Conservation (phyloP, 2,797 vertebrate genomes). For the Hemibagrus guttatus region DNA sequence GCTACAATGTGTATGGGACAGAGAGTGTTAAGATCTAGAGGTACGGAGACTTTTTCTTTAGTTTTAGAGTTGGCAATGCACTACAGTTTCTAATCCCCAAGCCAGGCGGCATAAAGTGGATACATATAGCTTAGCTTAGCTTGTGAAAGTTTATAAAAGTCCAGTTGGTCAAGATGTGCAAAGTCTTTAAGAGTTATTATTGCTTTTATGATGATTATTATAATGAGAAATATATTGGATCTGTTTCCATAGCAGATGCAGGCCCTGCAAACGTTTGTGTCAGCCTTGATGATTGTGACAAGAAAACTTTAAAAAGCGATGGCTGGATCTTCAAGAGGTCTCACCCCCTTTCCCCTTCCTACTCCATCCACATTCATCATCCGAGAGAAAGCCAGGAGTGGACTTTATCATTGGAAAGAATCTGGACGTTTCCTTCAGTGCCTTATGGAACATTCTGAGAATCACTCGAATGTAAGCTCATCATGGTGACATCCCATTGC, state of each 20-base stretch:
- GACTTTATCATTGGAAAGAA: constrained; percentile 86
- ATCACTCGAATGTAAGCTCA: constrained; percentile 95
- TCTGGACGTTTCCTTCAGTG: constrained; percentile 92
- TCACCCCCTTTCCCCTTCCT: constrained; percentile 70
- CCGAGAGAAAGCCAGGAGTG: constrained; percentile 83
- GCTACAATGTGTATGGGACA: constrained; percentile 99
- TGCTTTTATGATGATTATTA: too few relatives aligned
- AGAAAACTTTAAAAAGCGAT: constrained; percentile 53
- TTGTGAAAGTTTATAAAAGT: background rate
- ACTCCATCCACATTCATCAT: constrained; percentile 61
- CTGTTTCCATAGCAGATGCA: constrained; percentile 36
- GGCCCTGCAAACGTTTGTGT: constrained; percentile 3
- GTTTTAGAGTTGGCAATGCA: background rate
- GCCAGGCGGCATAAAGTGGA: background rate
- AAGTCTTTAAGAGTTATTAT: too few relatives aligned
- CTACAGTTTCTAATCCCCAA: background rate
- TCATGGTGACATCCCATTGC: constrained; percentile 91
- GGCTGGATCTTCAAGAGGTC: constrained; percentile 73
- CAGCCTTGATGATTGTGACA: constrained; percentile 43
- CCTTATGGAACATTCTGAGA: constrained; percentile 98
- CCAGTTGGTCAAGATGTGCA: background rate
- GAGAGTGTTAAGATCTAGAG: constrained; percentile 99
- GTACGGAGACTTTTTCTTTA: constrained; percentile 72
- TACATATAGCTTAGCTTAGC: background rate
- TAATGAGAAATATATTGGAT: background rate